phyloP scores from a whole-genome alignment of 2,113 vertebrate genomes.

The Atrichornis clamosus region DNA sequence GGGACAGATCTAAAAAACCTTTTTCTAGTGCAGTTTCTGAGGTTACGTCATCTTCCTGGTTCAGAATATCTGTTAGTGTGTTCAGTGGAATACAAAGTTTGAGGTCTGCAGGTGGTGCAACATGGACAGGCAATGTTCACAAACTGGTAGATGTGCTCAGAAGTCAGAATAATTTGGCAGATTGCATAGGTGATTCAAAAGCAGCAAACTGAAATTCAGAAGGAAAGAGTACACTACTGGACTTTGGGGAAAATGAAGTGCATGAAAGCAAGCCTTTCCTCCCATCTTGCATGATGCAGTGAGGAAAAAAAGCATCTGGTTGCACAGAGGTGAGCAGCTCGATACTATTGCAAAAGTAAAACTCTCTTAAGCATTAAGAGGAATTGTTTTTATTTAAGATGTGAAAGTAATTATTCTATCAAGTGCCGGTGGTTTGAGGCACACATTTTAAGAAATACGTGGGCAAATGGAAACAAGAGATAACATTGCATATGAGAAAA shows the following conservation, averaged over 20 bases:
- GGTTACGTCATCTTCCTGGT: background rate
- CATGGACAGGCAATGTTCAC: background rate
- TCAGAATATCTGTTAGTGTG: background rate
- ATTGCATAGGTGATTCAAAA: background rate
- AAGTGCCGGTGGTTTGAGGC: background rate
- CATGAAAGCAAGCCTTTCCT: background rate
- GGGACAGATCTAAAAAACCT: background rate
- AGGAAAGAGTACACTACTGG: background rate
- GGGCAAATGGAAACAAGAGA: background rate
- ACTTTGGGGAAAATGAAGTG: background rate
- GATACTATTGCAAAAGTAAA: background rate
- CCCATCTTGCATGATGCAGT: background rate
- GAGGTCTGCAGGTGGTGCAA: background rate
- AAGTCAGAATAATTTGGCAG: background rate
- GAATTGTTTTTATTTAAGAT: background rate
- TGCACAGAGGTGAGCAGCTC: background rate
- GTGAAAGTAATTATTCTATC: background rate
- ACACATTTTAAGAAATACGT: background rate
- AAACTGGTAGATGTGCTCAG: background rate
- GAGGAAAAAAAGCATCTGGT: background rate
- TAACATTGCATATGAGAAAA: background rate
- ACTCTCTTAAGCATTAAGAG: background rate
- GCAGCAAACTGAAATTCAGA: background rate
- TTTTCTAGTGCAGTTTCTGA: background rate
- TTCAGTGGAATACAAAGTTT: background rate